Conservation (phyloP, 2,888 invertebrate genomes). For the Dinocampus coccinellae region DNA sequence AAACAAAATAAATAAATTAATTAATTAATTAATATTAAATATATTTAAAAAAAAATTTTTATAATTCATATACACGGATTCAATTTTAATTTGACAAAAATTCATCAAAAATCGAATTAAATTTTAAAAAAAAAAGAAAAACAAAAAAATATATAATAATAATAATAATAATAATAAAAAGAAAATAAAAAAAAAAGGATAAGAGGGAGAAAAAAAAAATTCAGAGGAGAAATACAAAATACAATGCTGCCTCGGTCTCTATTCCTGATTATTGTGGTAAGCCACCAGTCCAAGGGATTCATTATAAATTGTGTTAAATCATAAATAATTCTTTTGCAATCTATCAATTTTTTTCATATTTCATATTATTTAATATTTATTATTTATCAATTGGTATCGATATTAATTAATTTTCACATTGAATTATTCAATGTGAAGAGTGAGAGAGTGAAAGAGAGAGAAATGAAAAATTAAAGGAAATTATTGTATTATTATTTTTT, state of each 20-base stretch:
- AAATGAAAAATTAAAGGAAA: too few relatives aligned
- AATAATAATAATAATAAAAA: too few relatives aligned
- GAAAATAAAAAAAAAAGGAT: too few relatives aligned
- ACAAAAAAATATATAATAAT: background rate
- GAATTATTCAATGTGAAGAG: too few relatives aligned
- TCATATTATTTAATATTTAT: background rate
- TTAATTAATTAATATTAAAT: too few relatives aligned
- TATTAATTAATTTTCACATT: too few relatives aligned
- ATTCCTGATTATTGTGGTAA: conserved; percentile 39
- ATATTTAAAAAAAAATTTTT: too few relatives aligned
- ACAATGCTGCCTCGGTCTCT: conserved; percentile 23
- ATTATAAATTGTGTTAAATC: background rate
- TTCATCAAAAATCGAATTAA: background rate
- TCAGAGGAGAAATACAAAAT: conserved; percentile 8
- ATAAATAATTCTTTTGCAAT: background rate
- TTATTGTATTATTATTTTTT: too few relatives aligned
- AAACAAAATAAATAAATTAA: background rate
- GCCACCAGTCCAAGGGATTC: conserved; percentile 19
- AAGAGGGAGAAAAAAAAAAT: background rate
- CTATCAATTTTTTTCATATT: background rate
- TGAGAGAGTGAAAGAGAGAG: too few relatives aligned
- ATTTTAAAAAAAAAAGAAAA: background rate
- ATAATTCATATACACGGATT: too few relatives aligned
- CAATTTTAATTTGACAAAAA: too few relatives aligned
- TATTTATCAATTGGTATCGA: background rate